phyloP scores from a whole-genome alignment of 2,113 vertebrate species.

The Heterocephalus glaber region DNA sequence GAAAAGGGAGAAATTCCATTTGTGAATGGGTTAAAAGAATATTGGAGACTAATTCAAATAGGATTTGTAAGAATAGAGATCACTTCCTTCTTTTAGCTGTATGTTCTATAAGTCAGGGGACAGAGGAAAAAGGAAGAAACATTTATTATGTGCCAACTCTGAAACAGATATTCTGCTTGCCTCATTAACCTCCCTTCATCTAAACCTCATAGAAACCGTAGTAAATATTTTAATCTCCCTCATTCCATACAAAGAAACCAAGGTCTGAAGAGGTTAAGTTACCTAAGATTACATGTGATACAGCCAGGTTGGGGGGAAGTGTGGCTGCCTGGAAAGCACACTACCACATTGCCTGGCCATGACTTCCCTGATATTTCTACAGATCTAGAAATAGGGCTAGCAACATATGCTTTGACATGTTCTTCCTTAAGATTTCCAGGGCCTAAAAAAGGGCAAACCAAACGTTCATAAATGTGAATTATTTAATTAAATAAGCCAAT shows the following conservation, averaged over 20 bases:
- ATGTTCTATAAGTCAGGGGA: constrained; percentile 72
- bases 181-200: constrained; percentile 55
- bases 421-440: constrained; percentile 26
- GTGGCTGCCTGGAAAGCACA: neutral
- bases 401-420: constrained; percentile 25
- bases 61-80: constrained; percentile 61
- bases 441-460: constrained; percentile 53
- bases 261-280: neutral
- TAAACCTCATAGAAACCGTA: constrained; percentile 32
- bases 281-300: neutral
- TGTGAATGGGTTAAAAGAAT: constrained; percentile 24
- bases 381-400: constrained; percentile 50
- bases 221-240: neutral
- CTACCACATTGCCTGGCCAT: neutral
- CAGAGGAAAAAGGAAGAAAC: constrained; percentile 64
- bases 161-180: constrained; percentile 65
- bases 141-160: constrained; percentile 65
- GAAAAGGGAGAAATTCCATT: neutral
- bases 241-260: neutral
- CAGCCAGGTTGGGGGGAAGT: constrained; percentile 16
- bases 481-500: constrained; percentile 47
- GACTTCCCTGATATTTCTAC: neutral
- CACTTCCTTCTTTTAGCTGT: constrained; percentile 57
- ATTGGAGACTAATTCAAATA: constrained; percentile 24
- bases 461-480: constrained; percentile 64